These are phyloP conservation scores for Brachionus asplanchnoidis DNA, from an alignment of 1,140 invertebrate genomes.

Conservation along the genomic window DNA sequence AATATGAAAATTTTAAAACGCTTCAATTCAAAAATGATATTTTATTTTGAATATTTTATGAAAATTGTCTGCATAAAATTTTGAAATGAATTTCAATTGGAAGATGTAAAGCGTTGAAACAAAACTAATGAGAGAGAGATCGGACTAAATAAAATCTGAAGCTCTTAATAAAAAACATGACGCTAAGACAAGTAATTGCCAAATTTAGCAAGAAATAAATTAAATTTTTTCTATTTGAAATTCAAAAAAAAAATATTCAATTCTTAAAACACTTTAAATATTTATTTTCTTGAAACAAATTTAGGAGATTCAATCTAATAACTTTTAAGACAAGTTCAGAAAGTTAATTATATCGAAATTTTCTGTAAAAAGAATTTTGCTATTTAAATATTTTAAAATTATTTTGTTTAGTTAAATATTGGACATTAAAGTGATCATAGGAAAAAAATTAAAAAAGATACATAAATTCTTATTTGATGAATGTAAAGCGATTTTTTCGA, in stretches of 20 bases:
- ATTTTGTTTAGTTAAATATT: no score
- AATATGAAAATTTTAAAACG: background rate
- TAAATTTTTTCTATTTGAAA: background rate
- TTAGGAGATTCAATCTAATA: no score
- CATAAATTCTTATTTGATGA: no score
- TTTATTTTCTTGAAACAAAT: no score
- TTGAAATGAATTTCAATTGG: background rate
- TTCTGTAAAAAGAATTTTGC: no score
- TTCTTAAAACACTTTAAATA: no score
- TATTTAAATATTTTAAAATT: no score
- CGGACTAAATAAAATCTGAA: background rate
- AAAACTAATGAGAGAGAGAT: background rate
- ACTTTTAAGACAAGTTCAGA: no score
- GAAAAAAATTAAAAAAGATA: no score
- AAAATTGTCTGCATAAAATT: background rate
- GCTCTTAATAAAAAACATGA: background rate
- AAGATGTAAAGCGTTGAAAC: background rate
- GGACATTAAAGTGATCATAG: no score
- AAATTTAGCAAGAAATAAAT: background rate
- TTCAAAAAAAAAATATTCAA: background rate
- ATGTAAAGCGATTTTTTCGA: no score
- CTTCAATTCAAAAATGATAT: background rate
- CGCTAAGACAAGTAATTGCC: background rate
- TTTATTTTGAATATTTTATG: background rate
- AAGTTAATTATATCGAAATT: no score